Percentiles rank a stretch among this genome's conserved stretches.
Evolutionary conservation across 2,888 invertebrate genomes (phyloP).

Genomic region (Agapetus fuscipes): DNA sequence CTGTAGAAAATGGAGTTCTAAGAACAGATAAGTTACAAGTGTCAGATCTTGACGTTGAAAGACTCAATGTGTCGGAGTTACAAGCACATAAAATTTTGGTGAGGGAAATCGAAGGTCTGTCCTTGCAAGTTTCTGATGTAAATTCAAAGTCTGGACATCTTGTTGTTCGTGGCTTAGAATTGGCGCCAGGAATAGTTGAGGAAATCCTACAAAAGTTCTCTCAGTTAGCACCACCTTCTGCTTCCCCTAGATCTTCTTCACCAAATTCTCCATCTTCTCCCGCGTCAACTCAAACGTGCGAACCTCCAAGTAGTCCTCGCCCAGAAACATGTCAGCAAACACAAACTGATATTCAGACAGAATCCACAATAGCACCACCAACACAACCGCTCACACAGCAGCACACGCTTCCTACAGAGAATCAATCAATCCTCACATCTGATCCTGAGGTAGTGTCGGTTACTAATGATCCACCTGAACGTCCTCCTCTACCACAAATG

Average conservation of each 20-base stretch:
- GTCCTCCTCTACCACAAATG: slow-evolving; percentile 42
- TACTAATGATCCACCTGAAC: slow-evolving; percentile 28
- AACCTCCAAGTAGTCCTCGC: neutral
- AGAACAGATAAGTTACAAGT: slow-evolving; percentile 59
- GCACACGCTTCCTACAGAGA: slow-evolving; percentile 1
- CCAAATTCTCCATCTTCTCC: neutral
- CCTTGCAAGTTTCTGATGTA: slow-evolving; percentile 62
- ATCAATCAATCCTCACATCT: neutral
- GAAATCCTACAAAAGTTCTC: slow-evolving; percentile 51
- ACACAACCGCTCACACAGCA: slow-evolving; percentile 12
- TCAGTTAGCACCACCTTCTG: slow-evolving; percentile 33
- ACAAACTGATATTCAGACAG: slow-evolving; percentile 8
- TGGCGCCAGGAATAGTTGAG: slow-evolving; percentile 58
- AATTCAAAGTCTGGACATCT: slow-evolving; percentile 60
- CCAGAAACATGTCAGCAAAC: slow-evolving; percentile 12
- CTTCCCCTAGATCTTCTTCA: slow-evolving; percentile 1
- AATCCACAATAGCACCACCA: no score
- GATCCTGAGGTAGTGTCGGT: slow-evolving; percentile 2
- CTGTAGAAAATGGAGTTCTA: slow-evolving; percentile 29
- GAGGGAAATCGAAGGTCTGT: slow-evolving; percentile 69
- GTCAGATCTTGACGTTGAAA: slow-evolving; percentile 67
- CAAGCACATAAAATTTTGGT: slow-evolving; percentile 72
- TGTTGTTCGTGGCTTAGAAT: slow-evolving; percentile 56
- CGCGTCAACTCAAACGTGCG: neutral
- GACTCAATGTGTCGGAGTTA: slow-evolving; percentile 66